Evolutionary conservation across 2,888 invertebrate genomes (phyloP).

Genomic region (Serripes groenlandicus): DNA sequence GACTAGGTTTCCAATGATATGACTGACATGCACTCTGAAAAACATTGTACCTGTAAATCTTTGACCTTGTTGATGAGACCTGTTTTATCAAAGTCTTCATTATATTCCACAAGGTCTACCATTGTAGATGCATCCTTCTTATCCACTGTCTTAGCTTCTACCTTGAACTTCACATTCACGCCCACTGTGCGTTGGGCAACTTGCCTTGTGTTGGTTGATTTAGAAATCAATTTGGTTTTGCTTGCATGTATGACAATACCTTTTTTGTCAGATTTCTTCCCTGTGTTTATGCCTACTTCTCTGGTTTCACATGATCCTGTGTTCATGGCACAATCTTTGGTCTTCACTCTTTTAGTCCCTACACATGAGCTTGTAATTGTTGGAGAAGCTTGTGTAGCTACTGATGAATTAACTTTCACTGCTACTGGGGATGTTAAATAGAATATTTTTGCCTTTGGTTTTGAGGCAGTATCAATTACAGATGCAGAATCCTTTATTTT

Average conservation of each 20-base stretch:
- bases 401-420: conserved; percentile 2
- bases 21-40: too few species aligned
- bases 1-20: too few species aligned
- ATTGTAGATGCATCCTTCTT: conserved; percentile 2
- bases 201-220: conserved; percentile 36
- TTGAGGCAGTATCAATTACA: background rate
- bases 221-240: conserved; percentile 16
- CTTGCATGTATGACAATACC: background rate
- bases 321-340: conserved; percentile 34
- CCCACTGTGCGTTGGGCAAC: conserved; percentile 31
- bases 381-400: conserved; percentile 50
- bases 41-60: conserved; percentile 13
- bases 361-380: conserved; percentile 12
- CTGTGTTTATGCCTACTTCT: conserved; percentile 56
- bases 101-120: background rate
- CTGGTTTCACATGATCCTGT: conserved; percentile 45
- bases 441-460: background rate
- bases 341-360: conserved; percentile 30
- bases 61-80: background rate
- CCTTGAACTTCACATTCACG: conserved; percentile 24
- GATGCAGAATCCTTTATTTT: background rate
- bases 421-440: background rate
- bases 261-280: background rate
- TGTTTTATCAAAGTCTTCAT: background rate
- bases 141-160: background rate